Conservation (phyloP, 23 tunicate genomes). For the Ciona savignyi region DNA sequence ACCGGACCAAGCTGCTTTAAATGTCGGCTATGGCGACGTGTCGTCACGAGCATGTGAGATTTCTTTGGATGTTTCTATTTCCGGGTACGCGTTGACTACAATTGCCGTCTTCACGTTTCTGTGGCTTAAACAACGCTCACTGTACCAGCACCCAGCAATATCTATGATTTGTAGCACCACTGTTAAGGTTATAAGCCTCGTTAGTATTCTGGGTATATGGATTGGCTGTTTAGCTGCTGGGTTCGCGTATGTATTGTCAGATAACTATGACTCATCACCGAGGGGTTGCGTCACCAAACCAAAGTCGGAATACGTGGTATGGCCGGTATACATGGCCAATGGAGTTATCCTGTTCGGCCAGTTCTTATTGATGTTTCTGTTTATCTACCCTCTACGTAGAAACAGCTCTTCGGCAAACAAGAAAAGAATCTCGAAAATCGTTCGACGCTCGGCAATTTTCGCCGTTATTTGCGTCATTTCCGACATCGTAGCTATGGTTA, state of each 20-base stretch:
- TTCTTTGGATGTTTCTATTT: neutral
- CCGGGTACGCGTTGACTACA: neutral
- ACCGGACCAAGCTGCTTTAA: constrained; percentile 1
- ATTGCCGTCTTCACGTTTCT: neutral
- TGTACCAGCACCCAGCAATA: constrained; percentile 9
- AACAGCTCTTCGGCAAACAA: neutral
- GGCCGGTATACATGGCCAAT: neutral
- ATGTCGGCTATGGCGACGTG: constrained; percentile 8
- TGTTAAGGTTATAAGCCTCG: too few relatives aligned
- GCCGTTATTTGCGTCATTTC: too few relatives aligned
- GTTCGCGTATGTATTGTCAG: too few relatives aligned
- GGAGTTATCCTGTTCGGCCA: constrained; percentile 6
- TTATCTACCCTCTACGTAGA: neutral
- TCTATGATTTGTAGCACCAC: too few relatives aligned
- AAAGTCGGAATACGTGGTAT: too few relatives aligned
- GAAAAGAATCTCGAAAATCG: neutral
- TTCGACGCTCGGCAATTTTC: neutral
- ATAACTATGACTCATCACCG: too few relatives aligned
- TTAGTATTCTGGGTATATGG: too few relatives aligned
- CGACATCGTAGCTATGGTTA: constrained; percentile 25
- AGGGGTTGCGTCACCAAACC: too few relatives aligned
- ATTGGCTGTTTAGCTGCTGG: too few relatives aligned
- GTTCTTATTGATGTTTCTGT: neutral
- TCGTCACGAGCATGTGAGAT: neutral
- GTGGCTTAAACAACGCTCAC: constrained; percentile 7